Conservation (phyloP, 2,797 vertebrate species). For the Uromys caudimaculatus region DNA sequence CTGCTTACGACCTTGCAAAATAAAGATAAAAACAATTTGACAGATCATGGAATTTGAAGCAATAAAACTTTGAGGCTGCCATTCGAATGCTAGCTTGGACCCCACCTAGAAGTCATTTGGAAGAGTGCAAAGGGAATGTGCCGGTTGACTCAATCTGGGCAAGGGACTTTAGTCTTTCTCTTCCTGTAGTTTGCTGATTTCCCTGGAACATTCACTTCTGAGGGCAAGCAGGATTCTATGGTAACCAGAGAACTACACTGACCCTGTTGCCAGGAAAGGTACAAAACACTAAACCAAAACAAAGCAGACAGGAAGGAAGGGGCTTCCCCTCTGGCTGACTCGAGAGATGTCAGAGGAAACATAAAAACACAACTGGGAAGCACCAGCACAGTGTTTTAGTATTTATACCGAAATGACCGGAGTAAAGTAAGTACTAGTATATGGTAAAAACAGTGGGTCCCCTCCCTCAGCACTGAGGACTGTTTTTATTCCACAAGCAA, state of each 20-base stretch:
- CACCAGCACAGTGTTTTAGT: slow-evolving; percentile 40
- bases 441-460: not conserved
- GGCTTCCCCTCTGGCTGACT: slow-evolving; percentile 60
- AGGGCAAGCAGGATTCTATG: slow-evolving; percentile 65
- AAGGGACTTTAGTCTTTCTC: slow-evolving; percentile 57
- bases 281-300: slow-evolving; percentile 80
- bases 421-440: not conserved
- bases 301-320: slow-evolving; percentile 73
- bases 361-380: slow-evolving; percentile 53
- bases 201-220: slow-evolving; percentile 36
- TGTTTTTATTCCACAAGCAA: slow-evolving; percentile 6
- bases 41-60: slow-evolving; percentile 70
- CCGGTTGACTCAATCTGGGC: slow-evolving; percentile 75
- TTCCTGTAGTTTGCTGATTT: slow-evolving; percentile 63
- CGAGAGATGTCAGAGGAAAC: slow-evolving; percentile 57
- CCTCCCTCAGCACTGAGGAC: not conserved
- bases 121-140: slow-evolving; percentile 70
- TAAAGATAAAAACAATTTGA: slow-evolving; percentile 80
- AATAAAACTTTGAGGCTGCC: slow-evolving; percentile 78
- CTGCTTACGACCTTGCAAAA: slow-evolving; percentile 79
- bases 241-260: slow-evolving; percentile 68
- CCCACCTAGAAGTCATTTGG: slow-evolving; percentile 73
- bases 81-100: slow-evolving; percentile 69
- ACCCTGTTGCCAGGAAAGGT: slow-evolving; percentile 78
- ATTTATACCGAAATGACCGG: not conserved